phyloP scores from a whole-genome alignment of 2,113 vertebrate species.

The Channa argus region DNA sequence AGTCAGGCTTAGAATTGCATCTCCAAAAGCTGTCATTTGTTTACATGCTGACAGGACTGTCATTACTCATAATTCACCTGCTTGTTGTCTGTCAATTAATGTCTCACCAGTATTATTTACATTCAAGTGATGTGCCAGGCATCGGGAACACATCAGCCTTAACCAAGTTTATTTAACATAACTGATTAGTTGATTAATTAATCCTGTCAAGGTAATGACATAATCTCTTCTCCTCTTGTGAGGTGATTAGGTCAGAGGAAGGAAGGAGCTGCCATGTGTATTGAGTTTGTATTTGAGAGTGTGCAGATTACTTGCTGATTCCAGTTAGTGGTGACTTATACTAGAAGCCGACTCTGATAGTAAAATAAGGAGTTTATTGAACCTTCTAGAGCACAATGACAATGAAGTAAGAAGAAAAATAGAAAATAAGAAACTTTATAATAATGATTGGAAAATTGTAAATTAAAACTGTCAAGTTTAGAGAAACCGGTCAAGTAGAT shows the following conservation, averaged over 20 bases:
- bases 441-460: too few species aligned
- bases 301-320: background rate
- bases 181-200: slow-evolving; percentile 64
- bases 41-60: slow-evolving; percentile 16
- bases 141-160: slow-evolving; percentile 42
- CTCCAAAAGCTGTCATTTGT: background rate
- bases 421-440: too few species aligned
- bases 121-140: slow-evolving; percentile 37
- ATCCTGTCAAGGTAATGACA: slow-evolving; percentile 47
- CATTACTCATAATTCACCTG: slow-evolving; percentile 44
- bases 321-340: background rate
- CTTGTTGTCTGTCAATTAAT: slow-evolving; percentile 27
- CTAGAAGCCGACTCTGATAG: background rate
- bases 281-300: background rate
- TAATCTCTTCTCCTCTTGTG: slow-evolving; percentile 32
- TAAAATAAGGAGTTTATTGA: too few species aligned
- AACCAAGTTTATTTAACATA: slow-evolving; percentile 48
- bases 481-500: too few species aligned
- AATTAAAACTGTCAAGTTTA: too few species aligned
- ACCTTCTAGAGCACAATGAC: too few species aligned
- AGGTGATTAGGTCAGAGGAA: slow-evolving; percentile 56
- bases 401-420: too few species aligned
- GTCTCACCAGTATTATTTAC: slow-evolving; percentile 42
- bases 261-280: slow-evolving; percentile 46
- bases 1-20: background rate